phyloP scores from a whole-genome alignment of 92 coral and sea anemone species.

The Heteractis magnifica region DNA sequence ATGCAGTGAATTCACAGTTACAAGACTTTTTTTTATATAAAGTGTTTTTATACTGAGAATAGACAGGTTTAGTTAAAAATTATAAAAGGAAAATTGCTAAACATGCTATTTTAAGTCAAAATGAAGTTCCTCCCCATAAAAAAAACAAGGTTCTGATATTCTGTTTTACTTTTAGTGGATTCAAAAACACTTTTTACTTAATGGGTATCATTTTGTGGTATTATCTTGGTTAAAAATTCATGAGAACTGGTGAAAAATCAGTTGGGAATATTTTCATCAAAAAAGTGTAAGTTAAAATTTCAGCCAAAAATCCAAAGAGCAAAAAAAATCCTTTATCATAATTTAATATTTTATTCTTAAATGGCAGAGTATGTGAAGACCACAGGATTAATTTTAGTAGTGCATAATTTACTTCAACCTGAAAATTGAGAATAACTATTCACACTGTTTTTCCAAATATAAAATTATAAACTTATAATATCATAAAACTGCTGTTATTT shows the following conservation, averaged over 20 bases:
- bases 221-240: conserved; percentile 15
- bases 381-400: no score
- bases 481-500: background rate
- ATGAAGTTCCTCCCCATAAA: background rate
- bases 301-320: background rate
- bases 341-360: no score
- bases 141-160: background rate
- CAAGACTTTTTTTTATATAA: background rate
- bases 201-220: background rate
- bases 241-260: conserved; percentile 10
- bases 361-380: no score
- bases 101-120: background rate
- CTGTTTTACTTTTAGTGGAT: background rate
- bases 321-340: background rate
- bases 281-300: background rate
- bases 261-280: background rate
- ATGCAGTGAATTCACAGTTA: background rate
- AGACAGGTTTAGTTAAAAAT: no score
- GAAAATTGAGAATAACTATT: no score
- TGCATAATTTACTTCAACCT: no score
- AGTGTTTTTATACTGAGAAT: background rate
- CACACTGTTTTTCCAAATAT: no score
- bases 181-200: background rate
- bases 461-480: no score
- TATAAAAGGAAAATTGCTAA: no score